Conservation (phyloP, 2,888 invertebrate species). For the Meandrusa payeni region DNA sequence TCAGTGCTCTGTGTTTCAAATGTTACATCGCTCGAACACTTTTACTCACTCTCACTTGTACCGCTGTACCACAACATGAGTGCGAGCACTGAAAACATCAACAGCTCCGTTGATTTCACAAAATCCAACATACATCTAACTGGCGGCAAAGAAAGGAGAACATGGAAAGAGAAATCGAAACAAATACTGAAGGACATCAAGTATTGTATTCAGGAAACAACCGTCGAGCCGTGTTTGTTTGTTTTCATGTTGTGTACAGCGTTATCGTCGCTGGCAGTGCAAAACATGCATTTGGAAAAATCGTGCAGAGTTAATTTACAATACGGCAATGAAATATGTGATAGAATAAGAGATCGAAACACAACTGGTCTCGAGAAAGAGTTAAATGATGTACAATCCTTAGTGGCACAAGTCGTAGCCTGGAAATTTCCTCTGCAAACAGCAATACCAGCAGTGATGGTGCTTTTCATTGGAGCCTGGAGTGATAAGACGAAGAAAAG, state of each 20-base stretch:
- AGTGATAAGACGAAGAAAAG: constrained; percentile 81
- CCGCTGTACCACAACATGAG: constrained; percentile 46
- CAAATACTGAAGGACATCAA: constrained; percentile 56
- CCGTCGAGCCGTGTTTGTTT: constrained; percentile 85
- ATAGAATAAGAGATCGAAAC: constrained; percentile 65
- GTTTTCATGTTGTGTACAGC: constrained; percentile 84
- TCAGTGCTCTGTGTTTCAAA: constrained; percentile 47
- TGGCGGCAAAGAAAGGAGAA: constrained; percentile 39
- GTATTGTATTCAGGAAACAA: constrained; percentile 60
- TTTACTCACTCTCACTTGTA: constrained; percentile 64
- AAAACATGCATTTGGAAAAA: constrained; percentile 81
- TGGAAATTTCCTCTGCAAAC: constrained; percentile 82
- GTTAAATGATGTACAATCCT: constrained; percentile 63
- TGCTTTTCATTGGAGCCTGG: constrained; percentile 83
- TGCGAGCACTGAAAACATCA: constrained; percentile 48
- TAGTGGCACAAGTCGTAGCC: constrained; percentile 76
- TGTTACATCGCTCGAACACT: constrained; percentile 41
- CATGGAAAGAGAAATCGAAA: constrained; percentile 61
- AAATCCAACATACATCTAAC: constrained; percentile 64
- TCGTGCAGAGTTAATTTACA: constrained; percentile 78
- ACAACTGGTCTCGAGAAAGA: constrained; percentile 64
- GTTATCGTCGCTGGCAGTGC: constrained; percentile 82
- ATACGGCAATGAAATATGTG: constrained; percentile 76
- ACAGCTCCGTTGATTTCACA: constrained; percentile 52
- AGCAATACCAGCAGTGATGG: constrained; percentile 78